A percentile compares a stretch with the other conserved stretches of the same genome.
These are phyloP conservation scores for Tetropium fuscum DNA, from an alignment of 2,888 invertebrate species.

Conservation along the genomic window DNA sequence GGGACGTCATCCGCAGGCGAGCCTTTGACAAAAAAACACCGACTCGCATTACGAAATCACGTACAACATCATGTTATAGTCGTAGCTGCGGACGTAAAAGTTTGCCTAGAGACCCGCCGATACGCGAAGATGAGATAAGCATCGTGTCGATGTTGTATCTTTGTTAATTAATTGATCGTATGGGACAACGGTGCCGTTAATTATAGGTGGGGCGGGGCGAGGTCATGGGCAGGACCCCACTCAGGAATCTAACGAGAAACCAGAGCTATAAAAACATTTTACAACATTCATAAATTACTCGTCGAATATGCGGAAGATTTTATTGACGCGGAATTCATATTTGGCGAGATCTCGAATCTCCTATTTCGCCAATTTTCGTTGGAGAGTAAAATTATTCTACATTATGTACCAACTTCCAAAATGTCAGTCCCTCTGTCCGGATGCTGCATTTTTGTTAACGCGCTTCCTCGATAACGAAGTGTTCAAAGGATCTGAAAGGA, in stretches of 20 bases:
- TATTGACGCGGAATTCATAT: too few relatives aligned
- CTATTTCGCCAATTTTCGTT: too few relatives aligned
- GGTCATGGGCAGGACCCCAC: neutral
- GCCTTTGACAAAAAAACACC: conserved; percentile 15
- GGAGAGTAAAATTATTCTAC: too few relatives aligned
- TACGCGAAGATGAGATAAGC: conserved; percentile 47
- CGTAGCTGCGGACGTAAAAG: conserved; percentile 27
- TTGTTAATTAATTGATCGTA: conserved; percentile 58
- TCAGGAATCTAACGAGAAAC: neutral
- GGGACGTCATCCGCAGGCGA: neutral
- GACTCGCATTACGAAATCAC: conserved; percentile 38
- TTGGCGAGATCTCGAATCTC: too few relatives aligned
- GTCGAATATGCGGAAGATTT: too few relatives aligned
- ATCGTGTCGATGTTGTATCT: conserved; percentile 56
- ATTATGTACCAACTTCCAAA: too few relatives aligned
- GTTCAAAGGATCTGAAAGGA: too few relatives aligned
- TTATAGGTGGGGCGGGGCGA: conserved; percentile 1
- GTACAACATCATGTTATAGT: conserved; percentile 38
- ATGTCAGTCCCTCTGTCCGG: too few relatives aligned
- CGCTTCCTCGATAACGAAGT: too few relatives aligned
- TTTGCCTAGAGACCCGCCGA: conserved; percentile 26
- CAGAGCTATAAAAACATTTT: neutral
- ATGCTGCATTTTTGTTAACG: too few relatives aligned
- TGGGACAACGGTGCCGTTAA: conserved; percentile 46
- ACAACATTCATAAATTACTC: too few relatives aligned